Base-by-base conservation (phyloP, 2,888 invertebrate species). In the Eupithecia pulchellata region DNA sequence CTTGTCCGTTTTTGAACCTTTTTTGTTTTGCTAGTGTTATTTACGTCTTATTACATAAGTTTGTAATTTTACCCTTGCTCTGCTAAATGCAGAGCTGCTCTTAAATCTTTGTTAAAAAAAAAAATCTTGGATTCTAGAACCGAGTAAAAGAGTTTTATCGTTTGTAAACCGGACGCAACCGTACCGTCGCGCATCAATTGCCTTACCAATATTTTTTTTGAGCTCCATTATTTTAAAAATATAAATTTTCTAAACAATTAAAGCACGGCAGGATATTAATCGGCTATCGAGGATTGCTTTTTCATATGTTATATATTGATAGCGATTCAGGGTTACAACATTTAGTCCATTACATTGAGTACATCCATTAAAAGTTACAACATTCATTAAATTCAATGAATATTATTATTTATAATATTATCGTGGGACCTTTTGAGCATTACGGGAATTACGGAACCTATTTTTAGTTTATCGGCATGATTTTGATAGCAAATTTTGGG, bases 261-360 rank as follows among this genome's bases (percentile, higher is more conserved):
- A 66, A 70, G 60, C 69, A 67, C 66, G 68, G 65, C 57, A 58
- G 62, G 58, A 39, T 58, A 47, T 29, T 34, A 30, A 68, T 72
- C 27, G 65, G 68, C 66, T 76, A 74, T 66, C 71, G 63, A 69
- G 66, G 71, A 68, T 39, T 69, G 71, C 67, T 32, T 63, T 62
- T 52, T 66, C n/a, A 14, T 2, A 58, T 39, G 30, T 62, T 58
- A 11, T 13, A 32, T 65, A 73, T 72, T 69, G 70, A 74, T 72
- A 75, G 68, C 62, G 55, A 70, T 55, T 69, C 55, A 61, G 63
- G 63, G 68, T 42, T 66, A 67, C 58, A 60, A 61, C 36, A 61
- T 67, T 62, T 36, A 52, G 2, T 27, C 34, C 39, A 36, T 62
- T 27, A 62, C n/a, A 36, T 29, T 29, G 17, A 62, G 27, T n/a